Evolutionary conservation across 2,888 invertebrate species (phyloP), one percentile per base, ranked within the genome.

Genomic region (Cheilosia vernalis): DNA sequence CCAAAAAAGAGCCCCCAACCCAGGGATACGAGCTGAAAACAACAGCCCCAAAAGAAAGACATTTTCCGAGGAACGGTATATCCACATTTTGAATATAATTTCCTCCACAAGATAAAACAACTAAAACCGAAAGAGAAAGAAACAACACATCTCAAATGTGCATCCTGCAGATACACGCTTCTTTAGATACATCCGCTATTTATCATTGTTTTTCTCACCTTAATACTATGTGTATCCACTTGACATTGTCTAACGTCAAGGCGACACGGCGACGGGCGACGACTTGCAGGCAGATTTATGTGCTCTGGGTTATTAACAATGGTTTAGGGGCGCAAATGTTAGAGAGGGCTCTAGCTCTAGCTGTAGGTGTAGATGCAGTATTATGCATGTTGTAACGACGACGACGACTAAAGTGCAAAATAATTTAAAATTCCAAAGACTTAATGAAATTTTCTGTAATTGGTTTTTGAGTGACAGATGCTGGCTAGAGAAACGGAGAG

Each of bases 401-500:
- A 42, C 33, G 21, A 60, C 27, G 64, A 61, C 42, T 30, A 60
- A 83, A 78, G 55, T 78, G 73, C 42, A 67, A 83, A 78, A 83
- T 83, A 78, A 73, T 83, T 78, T 83, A 78, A 83, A 78, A 83
- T 78, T 83, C 78, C 83, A 69, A 53, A 72, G 77, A 83, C 83
- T 78, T 78, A 83, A 83, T 83, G 78, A 73, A 83, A 83, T 78
- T 78, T 83, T 67, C 73, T 69, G 72, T 83, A 83, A 78, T 78
- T 83, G 78, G 73, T 83, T 67, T 78, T 82, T 72, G 77, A 82
- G 66, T 72, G 77, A 82, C 72, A 72, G 72, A 61, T 60, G 64
- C 47, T 74, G 27, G 56, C 55, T 58, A 37, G 10, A 33, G 63
- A 44, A 21, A 51, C 63, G 49, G 33, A 76, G 33, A 76, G 58